phyloP scores from a whole-genome alignment of 2,113 vertebrate genomes.

The Lophius piscatorius region DNA sequence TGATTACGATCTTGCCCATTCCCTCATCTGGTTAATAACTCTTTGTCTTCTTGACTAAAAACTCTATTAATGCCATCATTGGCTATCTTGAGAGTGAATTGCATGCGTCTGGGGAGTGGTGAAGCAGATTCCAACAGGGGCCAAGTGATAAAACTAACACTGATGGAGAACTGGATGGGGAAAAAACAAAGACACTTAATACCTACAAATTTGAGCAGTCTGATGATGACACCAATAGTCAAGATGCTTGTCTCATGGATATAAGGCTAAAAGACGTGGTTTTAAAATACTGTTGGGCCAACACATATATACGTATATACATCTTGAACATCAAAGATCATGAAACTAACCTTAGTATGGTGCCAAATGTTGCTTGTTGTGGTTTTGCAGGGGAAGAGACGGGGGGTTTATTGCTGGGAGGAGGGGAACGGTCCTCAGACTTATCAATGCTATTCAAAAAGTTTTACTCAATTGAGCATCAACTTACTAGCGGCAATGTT shows the following conservation, averaged over 20 bases:
- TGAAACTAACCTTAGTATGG: no score
- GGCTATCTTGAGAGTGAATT: slow-evolving; percentile 33
- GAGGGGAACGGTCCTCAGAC: no score
- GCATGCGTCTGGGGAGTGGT: slow-evolving; percentile 25
- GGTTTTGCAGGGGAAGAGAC: no score
- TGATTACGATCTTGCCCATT: slow-evolving; percentile 54
- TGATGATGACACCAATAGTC: slow-evolving; percentile 3
- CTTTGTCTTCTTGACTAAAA: slow-evolving; percentile 49
- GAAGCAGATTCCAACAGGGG: slow-evolving; percentile 43
- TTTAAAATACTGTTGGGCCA: no score
- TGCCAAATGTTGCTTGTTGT: no score
- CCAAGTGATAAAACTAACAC: slow-evolving; percentile 56
- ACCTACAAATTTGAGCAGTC: slow-evolving; percentile 17
- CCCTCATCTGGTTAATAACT: slow-evolving; percentile 60
- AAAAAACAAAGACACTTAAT: slow-evolving; percentile 40
- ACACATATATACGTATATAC: no score
- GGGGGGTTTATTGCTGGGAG: no score
- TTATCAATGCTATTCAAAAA: no score
- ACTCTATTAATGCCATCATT: slow-evolving; percentile 66
- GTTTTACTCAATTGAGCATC: no score
- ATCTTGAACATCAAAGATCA: no score
- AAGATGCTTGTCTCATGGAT: not conserved
- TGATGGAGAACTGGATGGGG: slow-evolving; percentile 30
- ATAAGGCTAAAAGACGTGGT: no score
- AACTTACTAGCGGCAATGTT: no score